Percentiles rank a stretch among this genome's conserved stretches.
These are phyloP conservation scores for Enteromius mattozi DNA, from an alignment of 2,797 vertebrate species.

Conservation along the genomic window DNA sequence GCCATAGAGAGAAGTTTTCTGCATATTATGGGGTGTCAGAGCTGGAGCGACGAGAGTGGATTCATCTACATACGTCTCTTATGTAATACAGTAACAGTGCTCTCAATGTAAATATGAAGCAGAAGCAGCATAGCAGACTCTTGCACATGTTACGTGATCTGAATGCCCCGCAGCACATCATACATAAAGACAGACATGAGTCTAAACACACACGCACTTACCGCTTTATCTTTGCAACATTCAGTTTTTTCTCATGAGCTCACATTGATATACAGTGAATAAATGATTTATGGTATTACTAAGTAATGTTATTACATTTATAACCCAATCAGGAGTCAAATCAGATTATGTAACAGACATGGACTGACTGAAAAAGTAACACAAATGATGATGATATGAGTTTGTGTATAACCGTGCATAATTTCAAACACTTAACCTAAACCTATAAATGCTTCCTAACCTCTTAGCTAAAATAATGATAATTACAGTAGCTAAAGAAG, in stretches of 20 bases:
- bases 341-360: not conserved
- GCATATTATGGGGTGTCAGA: conserved; percentile 9
- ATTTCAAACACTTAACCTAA: not conserved
- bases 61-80: not conserved
- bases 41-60: not conserved
- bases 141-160: not conserved
- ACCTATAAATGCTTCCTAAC: not conserved
- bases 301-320: not conserved
- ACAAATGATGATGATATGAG: not conserved
- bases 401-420: conserved; percentile 4
- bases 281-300: not conserved
- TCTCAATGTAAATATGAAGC: conserved; percentile 2
- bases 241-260: not conserved
- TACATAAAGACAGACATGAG: not conserved
- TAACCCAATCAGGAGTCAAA: not conserved
- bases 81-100: conserved; percentile 18
- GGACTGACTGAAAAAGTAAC: not conserved
- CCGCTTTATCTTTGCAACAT: not conserved
- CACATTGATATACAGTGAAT: not conserved
- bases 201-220: not conserved
- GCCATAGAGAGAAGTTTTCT: not conserved
- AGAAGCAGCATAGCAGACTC: not conserved
- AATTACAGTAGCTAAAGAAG: conserved; percentile 32
- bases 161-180: conserved; percentile 7
- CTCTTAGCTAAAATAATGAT: conserved; percentile 38